Evolutionary conservation across 2,113 vertebrate species (phyloP).

Genomic region (Colinus virginianus): DNA sequence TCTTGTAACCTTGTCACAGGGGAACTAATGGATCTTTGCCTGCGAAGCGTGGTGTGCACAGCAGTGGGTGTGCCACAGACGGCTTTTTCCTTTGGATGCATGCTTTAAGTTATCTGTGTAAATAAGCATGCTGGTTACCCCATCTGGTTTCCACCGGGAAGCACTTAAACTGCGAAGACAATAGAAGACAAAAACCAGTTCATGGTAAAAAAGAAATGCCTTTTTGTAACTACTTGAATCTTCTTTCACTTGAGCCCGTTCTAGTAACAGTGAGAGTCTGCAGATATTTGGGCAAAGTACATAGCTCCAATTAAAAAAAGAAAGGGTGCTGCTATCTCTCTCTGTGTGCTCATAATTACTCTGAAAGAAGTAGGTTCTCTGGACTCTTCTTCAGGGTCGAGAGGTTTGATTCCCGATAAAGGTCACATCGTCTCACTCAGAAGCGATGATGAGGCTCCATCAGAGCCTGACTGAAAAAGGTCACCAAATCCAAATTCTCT

Average conservation of each 20-base stretch:
- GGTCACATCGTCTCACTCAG: constrained; percentile 35
- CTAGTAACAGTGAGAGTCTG: not conserved
- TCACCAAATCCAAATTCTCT: constrained; percentile 37
- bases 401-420: constrained; percentile 40
- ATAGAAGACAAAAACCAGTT: not conserved
- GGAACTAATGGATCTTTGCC: not conserved
- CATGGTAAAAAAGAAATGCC: not conserved
- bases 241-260: not conserved
- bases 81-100: not conserved
- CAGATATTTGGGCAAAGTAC: not conserved
- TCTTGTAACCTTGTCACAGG: not conserved
- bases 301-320: not conserved
- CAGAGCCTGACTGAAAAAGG: constrained; percentile 27
- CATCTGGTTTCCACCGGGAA: not conserved
- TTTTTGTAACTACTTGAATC: not conserved
- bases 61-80: not conserved
- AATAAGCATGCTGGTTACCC: not conserved
- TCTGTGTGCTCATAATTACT: not conserved
- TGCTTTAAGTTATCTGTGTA: not conserved
- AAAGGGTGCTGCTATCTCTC: not conserved
- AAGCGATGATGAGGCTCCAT: constrained; percentile 12
- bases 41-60: not conserved
- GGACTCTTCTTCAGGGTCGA: not conserved
- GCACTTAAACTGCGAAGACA: not conserved
- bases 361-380: not conserved